A percentile compares a stretch with the other conserved stretches of the same genome.
phyloP scores from a whole-genome alignment of 2,113 vertebrate species.

The Scytalopus superciliaris region DNA sequence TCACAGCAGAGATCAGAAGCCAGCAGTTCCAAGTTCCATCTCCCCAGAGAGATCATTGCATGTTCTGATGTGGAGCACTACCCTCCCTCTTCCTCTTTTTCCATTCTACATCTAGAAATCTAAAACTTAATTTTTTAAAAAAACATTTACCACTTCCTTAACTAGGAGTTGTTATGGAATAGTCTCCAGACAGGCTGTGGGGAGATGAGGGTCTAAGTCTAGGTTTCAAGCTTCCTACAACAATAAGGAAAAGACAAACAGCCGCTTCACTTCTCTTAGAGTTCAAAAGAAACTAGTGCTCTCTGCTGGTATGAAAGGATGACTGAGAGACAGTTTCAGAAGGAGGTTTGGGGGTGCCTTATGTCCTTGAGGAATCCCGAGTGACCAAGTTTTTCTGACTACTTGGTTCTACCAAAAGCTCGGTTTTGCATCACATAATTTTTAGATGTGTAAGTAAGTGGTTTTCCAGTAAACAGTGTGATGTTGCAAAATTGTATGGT shows the following conservation, averaged over 20 bases:
- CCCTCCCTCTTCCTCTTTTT: neutral
- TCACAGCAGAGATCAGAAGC: neutral
- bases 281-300: neutral
- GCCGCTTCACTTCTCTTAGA: neutral
- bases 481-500: neutral
- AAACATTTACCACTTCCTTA: neutral
- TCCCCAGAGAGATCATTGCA: rapidly evolving
- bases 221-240: neutral
- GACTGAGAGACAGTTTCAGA: neutral
- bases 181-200: neutral
- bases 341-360: neutral
- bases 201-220: neutral
- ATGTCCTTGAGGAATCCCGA: neutral
- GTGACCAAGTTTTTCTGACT: neutral
- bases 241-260: neutral
- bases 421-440: neutral
- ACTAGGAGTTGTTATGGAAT: neutral
- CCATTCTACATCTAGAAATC: neutral
- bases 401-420: neutral
- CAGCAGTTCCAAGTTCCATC: neutral
- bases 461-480: neutral
- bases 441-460: neutral
- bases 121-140: neutral
- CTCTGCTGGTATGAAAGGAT: neutral
- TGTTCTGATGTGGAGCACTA: rapidly evolving